These are phyloP conservation scores for Heliconius hortense DNA, from an alignment of 2,888 invertebrate genomes.

Conservation along the genomic window DNA sequence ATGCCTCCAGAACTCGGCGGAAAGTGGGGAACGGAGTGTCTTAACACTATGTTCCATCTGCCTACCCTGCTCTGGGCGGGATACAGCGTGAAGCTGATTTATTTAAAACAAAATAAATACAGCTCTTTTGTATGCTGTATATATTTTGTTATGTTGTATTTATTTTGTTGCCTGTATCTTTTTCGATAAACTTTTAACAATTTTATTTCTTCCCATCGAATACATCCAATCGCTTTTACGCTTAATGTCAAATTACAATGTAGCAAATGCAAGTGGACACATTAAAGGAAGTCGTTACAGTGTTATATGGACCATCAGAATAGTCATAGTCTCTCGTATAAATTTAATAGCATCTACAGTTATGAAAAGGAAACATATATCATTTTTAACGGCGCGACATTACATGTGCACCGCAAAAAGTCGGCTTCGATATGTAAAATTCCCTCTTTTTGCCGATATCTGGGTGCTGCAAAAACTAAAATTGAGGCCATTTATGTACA, in stretches of 20 bases:
- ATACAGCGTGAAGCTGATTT: too few relatives aligned
- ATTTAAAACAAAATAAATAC: too few relatives aligned
- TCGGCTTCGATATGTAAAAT: conserved; percentile 33
- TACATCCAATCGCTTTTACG: conserved; percentile 25
- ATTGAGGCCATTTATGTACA: conserved; percentile 24
- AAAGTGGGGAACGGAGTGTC: too few relatives aligned
- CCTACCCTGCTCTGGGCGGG: too few relatives aligned
- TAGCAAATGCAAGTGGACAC: conserved; percentile 50
- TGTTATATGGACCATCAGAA: conserved; percentile 64
- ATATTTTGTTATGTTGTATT: too few relatives aligned
- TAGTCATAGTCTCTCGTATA: conserved; percentile 58
- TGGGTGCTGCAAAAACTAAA: conserved; percentile 28
- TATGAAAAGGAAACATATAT: conserved; percentile 65
- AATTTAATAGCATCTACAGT: conserved; percentile 65
- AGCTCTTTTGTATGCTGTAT: too few relatives aligned
- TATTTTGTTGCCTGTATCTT: too few relatives aligned
- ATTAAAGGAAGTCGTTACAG: conserved; percentile 64
- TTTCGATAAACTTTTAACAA: not conserved
- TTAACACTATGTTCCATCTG: too few relatives aligned
- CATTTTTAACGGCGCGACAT: conserved; percentile 65
- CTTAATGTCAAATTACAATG: conserved; percentile 46
- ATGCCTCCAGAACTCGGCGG: too few relatives aligned
- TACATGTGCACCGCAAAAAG: conserved; percentile 47
- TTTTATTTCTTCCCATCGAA: not conserved
- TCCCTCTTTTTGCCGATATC: conserved; percentile 31